Evolutionary conservation across 1,140 invertebrate species (phyloP).

Genomic region (Eumeta japonica): DNA sequence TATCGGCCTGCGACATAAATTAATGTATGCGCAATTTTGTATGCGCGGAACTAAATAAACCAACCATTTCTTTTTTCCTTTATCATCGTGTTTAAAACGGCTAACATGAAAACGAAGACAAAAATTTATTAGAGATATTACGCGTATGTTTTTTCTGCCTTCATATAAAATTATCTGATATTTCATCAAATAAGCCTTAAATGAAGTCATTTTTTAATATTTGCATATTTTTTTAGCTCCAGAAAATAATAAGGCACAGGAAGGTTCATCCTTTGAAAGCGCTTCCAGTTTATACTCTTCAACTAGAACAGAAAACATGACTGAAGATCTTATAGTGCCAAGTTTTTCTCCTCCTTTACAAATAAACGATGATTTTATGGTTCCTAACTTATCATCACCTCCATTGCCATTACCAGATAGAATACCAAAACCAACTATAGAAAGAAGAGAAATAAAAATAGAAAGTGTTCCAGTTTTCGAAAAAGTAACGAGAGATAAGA

Average conservation of each 20-base stretch:
- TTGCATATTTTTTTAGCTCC: conserved; percentile 43
- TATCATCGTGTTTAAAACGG: too few species aligned
- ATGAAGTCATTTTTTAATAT: too few species aligned
- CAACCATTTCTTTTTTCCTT: too few species aligned
- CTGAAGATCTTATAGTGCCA: conserved; percentile 60
- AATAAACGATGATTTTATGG: conserved; percentile 55
- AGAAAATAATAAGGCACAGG: conserved; percentile 58
- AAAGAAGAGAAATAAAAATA: conserved; percentile 33
- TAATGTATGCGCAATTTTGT: too few species aligned
- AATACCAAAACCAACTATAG: conserved; percentile 28
- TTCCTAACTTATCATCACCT: conserved; percentile 46
- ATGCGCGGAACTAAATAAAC: too few species aligned
- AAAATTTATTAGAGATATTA: too few species aligned
- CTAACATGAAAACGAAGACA: too few species aligned
- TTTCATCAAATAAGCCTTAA: too few species aligned
- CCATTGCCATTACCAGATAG: conserved; percentile 48
- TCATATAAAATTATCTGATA: too few species aligned
- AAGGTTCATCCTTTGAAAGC: conserved; percentile 78
- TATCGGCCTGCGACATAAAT: too few species aligned
- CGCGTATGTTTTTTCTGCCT: too few species aligned
- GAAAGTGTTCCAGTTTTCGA: conserved; percentile 34
- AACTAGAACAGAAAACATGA: conserved; percentile 66
- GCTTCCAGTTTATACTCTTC: conserved; percentile 76
- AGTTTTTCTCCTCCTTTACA: conserved; percentile 51
- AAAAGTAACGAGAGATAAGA: conserved; percentile 44